Evolutionary conservation across 2,797 vertebrate genomes (phyloP).

Genomic region (Cynopterus sphinx): DNA sequence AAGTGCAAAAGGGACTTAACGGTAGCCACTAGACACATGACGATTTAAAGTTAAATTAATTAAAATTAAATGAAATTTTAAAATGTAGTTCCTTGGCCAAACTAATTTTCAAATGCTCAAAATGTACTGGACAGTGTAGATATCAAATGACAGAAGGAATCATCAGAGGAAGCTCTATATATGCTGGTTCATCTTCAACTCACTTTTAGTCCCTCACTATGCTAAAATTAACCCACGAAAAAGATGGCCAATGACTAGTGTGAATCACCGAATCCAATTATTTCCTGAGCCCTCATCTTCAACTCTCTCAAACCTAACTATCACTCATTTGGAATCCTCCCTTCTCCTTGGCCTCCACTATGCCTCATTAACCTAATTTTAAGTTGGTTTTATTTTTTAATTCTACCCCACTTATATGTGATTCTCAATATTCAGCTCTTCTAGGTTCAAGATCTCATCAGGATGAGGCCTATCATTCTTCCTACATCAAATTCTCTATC

Average conservation of each 20-base stretch:
- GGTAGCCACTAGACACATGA: background rate
- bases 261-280: background rate
- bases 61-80: background rate
- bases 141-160: background rate
- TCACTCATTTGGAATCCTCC: background rate
- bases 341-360: background rate
- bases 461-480: background rate
- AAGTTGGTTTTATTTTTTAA: background rate
- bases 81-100: background rate
- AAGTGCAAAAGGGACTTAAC: background rate
- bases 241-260: background rate
- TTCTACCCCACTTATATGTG: background rate
- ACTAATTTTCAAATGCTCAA: background rate
- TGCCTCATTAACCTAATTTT: background rate
- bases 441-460: background rate
- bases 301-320: constrained; percentile 8
- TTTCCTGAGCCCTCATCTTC: background rate
- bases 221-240: background rate
- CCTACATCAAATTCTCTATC: background rate
- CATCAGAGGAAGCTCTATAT: background rate
- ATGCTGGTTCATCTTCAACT: background rate
- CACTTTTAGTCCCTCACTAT: background rate
- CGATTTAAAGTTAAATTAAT: background rate
- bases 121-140: background rate
- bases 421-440: background rate